A percentile compares a stretch with the other conserved stretches of the same genome.
phyloP scores from a whole-genome alignment of 1,140 invertebrate species.

The Drosophila carrolli region DNA sequence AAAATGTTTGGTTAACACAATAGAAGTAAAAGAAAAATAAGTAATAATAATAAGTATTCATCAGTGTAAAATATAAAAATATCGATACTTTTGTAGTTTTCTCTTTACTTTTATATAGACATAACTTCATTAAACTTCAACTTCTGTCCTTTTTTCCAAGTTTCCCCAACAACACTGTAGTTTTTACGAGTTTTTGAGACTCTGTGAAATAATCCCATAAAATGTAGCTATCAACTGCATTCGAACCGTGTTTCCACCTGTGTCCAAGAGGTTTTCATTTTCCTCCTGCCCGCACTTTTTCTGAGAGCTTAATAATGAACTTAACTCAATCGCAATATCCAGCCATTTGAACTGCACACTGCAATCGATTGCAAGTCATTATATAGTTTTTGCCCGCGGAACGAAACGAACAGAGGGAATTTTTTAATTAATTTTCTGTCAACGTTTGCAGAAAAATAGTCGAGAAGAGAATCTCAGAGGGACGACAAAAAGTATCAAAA shows the following conservation, averaged over 20 bases:
- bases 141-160: neutral
- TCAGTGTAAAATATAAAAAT: neutral
- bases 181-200: constrained; percentile 23
- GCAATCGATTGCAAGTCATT: constrained; percentile 43
- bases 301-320: constrained; percentile 59
- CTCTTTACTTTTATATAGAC: neutral
- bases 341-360: constrained; percentile 29
- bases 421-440: constrained; percentile 82
- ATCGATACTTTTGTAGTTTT: neutral
- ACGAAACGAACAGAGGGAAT: constrained; percentile 34
- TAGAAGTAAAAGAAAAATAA: neutral
- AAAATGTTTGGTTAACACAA: constrained; percentile 11
- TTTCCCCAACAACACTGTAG: constrained; percentile 17
- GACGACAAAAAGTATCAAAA: constrained; percentile 27
- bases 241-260: constrained; percentile 47
- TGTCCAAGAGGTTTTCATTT: constrained; percentile 11
- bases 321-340: constrained; percentile 65
- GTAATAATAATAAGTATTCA: too few relatives aligned
- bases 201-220: constrained; percentile 58
- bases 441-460: constrained; percentile 67
- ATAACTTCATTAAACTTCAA: constrained; percentile 28
- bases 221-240: constrained; percentile 49
- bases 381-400: constrained; percentile 43
- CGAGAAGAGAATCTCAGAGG: constrained; percentile 10
- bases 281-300: constrained; percentile 9